Percentiles rank a stretch among this genome's conserved stretches.
phyloP scores from a whole-genome alignment of 2,888 invertebrate species.

The Synergus gifuensis region DNA sequence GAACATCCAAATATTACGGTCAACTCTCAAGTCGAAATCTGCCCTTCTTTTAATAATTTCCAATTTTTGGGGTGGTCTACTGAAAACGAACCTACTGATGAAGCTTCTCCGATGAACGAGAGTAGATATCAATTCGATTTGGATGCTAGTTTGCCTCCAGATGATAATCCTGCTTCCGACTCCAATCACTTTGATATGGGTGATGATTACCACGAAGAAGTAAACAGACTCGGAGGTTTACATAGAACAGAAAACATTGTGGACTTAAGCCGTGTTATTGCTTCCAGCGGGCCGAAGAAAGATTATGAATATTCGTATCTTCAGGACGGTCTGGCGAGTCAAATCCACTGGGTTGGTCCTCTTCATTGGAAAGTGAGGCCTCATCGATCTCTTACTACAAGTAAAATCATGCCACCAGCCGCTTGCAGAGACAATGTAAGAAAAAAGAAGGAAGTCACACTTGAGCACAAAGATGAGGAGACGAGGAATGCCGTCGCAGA shows the following conservation, averaged over 20 bases:
- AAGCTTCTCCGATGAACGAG: constrained; percentile 31
- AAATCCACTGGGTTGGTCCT: constrained; percentile 87
- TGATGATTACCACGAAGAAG: constrained; percentile 50
- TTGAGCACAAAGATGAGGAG: constrained; percentile 52
- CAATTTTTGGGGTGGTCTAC: constrained; percentile 82
- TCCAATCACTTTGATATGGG: constrained; percentile 53
- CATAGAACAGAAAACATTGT: constrained; percentile 57
- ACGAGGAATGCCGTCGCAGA: constrained; percentile 12
- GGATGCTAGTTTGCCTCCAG: constrained; percentile 62
- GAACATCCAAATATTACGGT: constrained; percentile 60
- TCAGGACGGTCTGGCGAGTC: constrained; percentile 49
- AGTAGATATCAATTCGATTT: constrained; percentile 67
- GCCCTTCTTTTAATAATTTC: constrained; percentile 82
- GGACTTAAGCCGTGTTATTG: constrained; percentile 58
- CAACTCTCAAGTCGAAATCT: constrained; percentile 79
- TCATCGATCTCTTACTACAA: constrained; percentile 32
- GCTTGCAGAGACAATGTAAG: constrained; percentile 48
- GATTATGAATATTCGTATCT: constrained; percentile 68
- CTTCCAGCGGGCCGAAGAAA: constrained; percentile 41
- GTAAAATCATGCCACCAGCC: constrained; percentile 33
- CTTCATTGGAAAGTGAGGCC: constrained; percentile 87
- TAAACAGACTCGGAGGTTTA: constrained; percentile 47
- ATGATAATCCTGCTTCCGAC: constrained; percentile 43
- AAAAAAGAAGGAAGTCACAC: constrained; percentile 58
- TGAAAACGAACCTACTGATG: constrained; percentile 75